phyloP scores from a whole-genome alignment of 2,888 invertebrate genomes.

The Ethmia dodecea region DNA sequence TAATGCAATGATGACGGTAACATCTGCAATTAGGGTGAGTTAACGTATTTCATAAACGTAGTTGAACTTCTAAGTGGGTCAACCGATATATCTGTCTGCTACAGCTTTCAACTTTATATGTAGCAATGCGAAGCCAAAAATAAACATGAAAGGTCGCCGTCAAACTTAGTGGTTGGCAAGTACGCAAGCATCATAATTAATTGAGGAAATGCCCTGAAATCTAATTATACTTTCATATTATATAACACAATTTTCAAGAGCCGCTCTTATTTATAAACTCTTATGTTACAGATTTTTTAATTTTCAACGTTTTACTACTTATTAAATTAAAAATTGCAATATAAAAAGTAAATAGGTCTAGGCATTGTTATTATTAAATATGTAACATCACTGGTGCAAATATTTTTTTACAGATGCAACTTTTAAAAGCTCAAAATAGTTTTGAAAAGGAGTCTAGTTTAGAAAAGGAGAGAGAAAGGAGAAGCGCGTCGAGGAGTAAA shows the following conservation, averaged over 20 bases:
- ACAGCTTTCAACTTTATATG: slow-evolving; percentile 36
- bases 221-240: slow-evolving; percentile 12
- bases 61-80: slow-evolving; percentile 44
- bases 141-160: slow-evolving; percentile 65
- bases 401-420: slow-evolving; percentile 74
- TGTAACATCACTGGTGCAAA: no score
- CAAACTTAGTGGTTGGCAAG: slow-evolving; percentile 52
- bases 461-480: slow-evolving; percentile 65
- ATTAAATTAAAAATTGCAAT: no score
- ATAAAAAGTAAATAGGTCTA: no score
- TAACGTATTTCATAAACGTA: no score
- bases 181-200: slow-evolving; percentile 50
- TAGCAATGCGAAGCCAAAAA: slow-evolving; percentile 51
- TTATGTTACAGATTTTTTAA: no score
- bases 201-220: slow-evolving; percentile 56
- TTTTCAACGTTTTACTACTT: no score
- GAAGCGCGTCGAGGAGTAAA: slow-evolving; percentile 65
- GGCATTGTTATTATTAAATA: no score
- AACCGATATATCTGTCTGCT: slow-evolving; percentile 42
- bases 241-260: no score
- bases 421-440: slow-evolving; percentile 73
- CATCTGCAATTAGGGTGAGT: no score
- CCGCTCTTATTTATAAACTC: no score
- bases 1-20: no score
- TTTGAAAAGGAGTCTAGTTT: slow-evolving; percentile 72